These are phyloP conservation scores for Syngnathus acus DNA, from an alignment of 2,797 vertebrate genomes.

Conservation along the genomic window DNA sequence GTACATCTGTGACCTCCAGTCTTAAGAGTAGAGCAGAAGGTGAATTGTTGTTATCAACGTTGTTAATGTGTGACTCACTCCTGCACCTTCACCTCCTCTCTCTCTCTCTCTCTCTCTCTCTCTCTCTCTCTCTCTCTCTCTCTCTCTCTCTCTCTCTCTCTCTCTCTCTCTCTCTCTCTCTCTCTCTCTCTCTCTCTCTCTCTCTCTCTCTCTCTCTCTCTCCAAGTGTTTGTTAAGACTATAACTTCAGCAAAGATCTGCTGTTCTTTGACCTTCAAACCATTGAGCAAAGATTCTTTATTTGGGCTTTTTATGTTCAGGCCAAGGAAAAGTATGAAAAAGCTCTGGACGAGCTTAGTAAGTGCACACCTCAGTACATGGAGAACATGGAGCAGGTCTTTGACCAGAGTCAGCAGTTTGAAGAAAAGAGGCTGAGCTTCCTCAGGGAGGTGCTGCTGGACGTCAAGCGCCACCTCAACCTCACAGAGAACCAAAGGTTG, in stretches of 20 bases:
- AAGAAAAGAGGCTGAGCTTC: conserved; percentile 90
- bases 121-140: not conserved
- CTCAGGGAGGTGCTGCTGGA: conserved; percentile 88
- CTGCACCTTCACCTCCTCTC: not conserved
- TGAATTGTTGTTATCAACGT: conserved; percentile 2
- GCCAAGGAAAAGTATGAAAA: conserved; percentile 94
- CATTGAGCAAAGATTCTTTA: not conserved
- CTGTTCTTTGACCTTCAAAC: conserved; percentile 12
- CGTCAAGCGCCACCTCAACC: conserved; percentile 90
- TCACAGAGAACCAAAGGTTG: conserved; percentile 88
- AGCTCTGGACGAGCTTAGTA: conserved; percentile 85
- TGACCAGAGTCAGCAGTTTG: conserved; percentile 91
- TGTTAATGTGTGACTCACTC: conserved; percentile 29
- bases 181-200: not conserved
- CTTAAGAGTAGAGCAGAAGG: not conserved
- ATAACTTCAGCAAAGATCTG: not conserved
- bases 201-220: not conserved
- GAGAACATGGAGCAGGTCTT: conserved; percentile 96
- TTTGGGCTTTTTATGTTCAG: conserved; percentile 52
- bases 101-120: not conserved
- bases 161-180: not conserved
- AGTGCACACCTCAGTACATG: conserved; percentile 86
- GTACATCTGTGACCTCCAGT: too few relatives aligned
- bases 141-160: not conserved
- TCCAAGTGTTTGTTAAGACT: not conserved